Conservation (phyloP, 2,888 invertebrate genomes). For the Baronia brevicornis region DNA sequence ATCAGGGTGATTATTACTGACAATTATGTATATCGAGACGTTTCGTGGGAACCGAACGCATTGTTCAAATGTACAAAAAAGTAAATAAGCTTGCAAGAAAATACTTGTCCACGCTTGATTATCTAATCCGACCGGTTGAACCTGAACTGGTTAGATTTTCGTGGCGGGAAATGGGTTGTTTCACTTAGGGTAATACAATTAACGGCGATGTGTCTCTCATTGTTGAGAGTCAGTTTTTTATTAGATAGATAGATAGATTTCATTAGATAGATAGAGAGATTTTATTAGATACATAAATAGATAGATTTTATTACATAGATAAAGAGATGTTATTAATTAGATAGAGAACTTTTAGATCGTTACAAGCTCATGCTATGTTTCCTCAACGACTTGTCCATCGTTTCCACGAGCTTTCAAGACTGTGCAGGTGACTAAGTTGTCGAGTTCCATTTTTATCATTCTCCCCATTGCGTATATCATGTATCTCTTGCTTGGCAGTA, state of each 20-base stretch:
- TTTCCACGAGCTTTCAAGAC: no score
- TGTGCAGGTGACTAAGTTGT: no score
- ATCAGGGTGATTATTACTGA: constrained; percentile 7
- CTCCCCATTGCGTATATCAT: no score
- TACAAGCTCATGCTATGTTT: no score
- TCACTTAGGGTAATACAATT: constrained; percentile 9
- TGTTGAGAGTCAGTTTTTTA: constrained; percentile 44
- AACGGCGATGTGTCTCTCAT: constrained; percentile 44
- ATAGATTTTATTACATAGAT: no score
- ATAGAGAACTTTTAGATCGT: no score
- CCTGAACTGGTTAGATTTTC: constrained; percentile 28
- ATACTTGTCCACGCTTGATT: constrained; percentile 29
- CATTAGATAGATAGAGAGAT: background rate
- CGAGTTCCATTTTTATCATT: no score
- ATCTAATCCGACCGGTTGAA: constrained; percentile 37
- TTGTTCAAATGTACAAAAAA: constrained; percentile 26
- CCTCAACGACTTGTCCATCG: no score
- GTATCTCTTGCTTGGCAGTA: no score
- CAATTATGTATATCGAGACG: constrained; percentile 7
- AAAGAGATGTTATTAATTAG: no score
- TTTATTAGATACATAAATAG: no score
- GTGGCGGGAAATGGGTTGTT: constrained; percentile 20
- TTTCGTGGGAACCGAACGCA: constrained; percentile 23
- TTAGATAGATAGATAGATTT: constrained; percentile 9
- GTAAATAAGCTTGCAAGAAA: constrained; percentile 22